Base-by-base conservation (phyloP, 1,140 invertebrate species). In the Tetramorium simillimum region DNA sequence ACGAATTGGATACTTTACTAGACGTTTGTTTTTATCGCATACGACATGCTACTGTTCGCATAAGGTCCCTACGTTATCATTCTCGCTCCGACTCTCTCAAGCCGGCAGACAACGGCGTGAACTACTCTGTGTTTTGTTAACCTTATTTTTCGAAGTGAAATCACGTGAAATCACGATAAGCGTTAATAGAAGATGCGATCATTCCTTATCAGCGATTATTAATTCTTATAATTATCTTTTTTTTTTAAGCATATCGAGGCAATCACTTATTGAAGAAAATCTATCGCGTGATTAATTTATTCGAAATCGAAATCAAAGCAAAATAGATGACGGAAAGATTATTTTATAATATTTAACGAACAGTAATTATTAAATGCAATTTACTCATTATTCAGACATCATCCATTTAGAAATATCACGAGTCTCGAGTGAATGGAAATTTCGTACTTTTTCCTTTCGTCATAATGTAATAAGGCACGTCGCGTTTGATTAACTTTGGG, bases 401-500 rank as follows among this genome's bases (percentile, higher is more conserved):
- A 40, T 43, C 10, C 43, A 14, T 14, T 46, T 14, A 2, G 3
- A 67, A 43, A 33, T 43, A 43, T 67, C 12, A 3, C 40, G 21
- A 49, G 6, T 69, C 40, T 46, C 40, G n/a, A 37, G 28, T 21
- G 60, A 46, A 67, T 67, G 5, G 10, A 9, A 24, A 10, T 7
- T 69, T 67, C 12, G n/a, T 43, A 69, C 40, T 28, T 46, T 49
- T 69, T 65, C 16, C 3, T 69, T 69, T 69, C 14, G 14, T 69
- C 12, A 0, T n/a, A 69, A 46, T 2, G 40, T 46, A 69, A 67
- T 69, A 69, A 69, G 24, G 40, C 40, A 40, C 65, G 21, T 46
- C 65, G 65, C 65, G 21, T 69, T 49, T 69, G 40, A 69, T 69
- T 69, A 69, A 69, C 65, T 69, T 69, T 14, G 40, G 7, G 28